Conservation (phyloP, 2,113 vertebrate genomes). For the Sinocyclocheilus anshuiensis region DNA sequence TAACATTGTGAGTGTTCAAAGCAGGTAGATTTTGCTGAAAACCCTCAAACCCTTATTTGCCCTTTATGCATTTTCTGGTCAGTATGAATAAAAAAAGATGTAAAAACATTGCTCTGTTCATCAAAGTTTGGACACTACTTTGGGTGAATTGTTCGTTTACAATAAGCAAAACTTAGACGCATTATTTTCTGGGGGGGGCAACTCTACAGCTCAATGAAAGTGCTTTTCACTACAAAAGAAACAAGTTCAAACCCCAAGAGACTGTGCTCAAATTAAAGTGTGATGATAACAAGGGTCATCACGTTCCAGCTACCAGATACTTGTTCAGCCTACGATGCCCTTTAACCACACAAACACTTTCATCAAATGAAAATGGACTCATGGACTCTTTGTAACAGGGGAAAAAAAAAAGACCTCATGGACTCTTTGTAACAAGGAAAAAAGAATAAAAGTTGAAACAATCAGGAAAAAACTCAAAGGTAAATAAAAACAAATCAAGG, state of each 20-base stretch:
- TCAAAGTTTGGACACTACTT: neutral
- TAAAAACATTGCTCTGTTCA: constrained; percentile 11
- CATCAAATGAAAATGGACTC: neutral
- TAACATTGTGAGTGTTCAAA: constrained; percentile 54
- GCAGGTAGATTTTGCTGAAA: constrained; percentile 48
- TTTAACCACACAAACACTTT: constrained; percentile 16
- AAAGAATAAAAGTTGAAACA: constrained; percentile 40
- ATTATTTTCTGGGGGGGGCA: neutral
- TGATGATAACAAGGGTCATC: constrained; percentile 20
- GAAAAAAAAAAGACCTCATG: constrained; percentile 41
- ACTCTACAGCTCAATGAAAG: constrained; percentile 38
- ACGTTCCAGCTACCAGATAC: constrained; percentile 23
- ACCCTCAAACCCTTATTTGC: constrained; percentile 58
- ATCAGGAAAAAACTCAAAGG: constrained; percentile 56
- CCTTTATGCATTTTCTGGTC: constrained; percentile 65
- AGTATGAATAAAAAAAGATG: no score
- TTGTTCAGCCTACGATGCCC: neutral
- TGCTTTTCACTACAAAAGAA: constrained; percentile 38
- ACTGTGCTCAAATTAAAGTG: constrained; percentile 11
- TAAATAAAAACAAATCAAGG: constrained; percentile 59
- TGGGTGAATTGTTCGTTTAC: neutral
- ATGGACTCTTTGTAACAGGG: constrained; percentile 43
- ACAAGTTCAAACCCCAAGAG: constrained; percentile 6
- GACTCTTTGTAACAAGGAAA: constrained; percentile 51
- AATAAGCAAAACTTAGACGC: neutral